Evolutionary conservation across 1,140 invertebrate species (phyloP).

Genomic region (Drosophila sturtevanti): DNA sequence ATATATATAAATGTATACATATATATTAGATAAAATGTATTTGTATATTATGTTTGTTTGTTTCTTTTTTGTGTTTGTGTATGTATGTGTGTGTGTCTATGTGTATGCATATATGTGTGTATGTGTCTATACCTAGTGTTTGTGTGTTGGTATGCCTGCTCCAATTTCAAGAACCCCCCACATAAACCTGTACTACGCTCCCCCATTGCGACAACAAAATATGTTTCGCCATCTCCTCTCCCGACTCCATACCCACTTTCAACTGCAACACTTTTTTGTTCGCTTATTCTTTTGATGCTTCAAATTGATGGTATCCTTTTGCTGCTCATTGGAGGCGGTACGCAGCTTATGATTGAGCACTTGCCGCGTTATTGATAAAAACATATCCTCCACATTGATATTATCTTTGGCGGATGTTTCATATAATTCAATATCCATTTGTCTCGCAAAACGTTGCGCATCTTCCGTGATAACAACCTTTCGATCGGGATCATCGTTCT

Average conservation of each 20-base stretch:
- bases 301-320: slow-evolving; percentile 84
- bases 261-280: slow-evolving; percentile 80
- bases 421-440: slow-evolving; percentile 98
- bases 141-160: slow-evolving; percentile 25
- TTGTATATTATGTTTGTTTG: too few relatives aligned
- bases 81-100: slow-evolving; percentile 45
- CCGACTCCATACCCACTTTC: slow-evolving; percentile 51
- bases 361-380: slow-evolving; percentile 88
- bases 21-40: slow-evolving; percentile 40
- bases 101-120: slow-evolving; percentile 32
- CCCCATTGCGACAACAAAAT: slow-evolving; percentile 35
- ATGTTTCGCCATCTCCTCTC: slow-evolving; percentile 10
- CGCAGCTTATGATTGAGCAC: slow-evolving; percentile 83
- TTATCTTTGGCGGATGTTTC: slow-evolving; percentile 99
- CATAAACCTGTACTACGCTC: slow-evolving; percentile 60
- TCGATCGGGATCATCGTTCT: slow-evolving; percentile 98
- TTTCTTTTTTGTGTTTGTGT: too few relatives aligned
- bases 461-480: slow-evolving; percentile 99
- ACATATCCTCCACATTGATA: slow-evolving; percentile 98
- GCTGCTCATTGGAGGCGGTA: slow-evolving; percentile 82
- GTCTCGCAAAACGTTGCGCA: slow-evolving; percentile 97
- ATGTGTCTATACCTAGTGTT: slow-evolving; percentile 14
- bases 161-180: slow-evolving; percentile 36
- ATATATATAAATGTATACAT: slow-evolving; percentile 1
- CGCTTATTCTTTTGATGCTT: slow-evolving; percentile 67